A percentile compares a stretch with the other conserved stretches of the same genome.
Conservation (phyloP, 2,888 invertebrate genomes). For the Oeneis ivallda region DNA sequence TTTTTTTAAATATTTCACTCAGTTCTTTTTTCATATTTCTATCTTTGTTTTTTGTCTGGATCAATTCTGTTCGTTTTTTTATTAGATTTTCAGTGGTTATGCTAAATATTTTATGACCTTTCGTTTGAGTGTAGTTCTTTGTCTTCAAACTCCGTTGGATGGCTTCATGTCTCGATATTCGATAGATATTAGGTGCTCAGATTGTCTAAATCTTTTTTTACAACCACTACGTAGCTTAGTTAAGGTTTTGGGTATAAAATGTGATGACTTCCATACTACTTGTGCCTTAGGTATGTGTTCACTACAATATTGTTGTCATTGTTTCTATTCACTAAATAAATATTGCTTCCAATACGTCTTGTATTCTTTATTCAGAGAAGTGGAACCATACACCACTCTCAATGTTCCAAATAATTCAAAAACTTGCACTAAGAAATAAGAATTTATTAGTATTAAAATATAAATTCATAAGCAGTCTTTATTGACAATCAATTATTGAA, state of each 20-base stretch:
- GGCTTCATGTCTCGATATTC: not conserved
- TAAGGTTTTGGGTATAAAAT: not conserved
- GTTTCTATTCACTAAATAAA: constrained; percentile 46
- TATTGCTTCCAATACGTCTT: constrained; percentile 12
- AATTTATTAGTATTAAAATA: constrained; percentile 30
- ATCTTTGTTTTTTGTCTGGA: too few species aligned
- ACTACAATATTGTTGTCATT: constrained; percentile 54
- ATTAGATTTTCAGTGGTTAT: too few species aligned
- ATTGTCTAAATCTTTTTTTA: not conserved
- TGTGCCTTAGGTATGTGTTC: constrained; percentile 59
- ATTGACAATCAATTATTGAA: not conserved
- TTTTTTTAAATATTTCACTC: too few species aligned
- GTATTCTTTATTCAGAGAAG: constrained; percentile 7
- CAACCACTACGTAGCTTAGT: not conserved
- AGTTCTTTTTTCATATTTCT: too few species aligned
- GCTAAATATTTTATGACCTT: too few species aligned
- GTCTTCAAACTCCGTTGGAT: too few species aligned
- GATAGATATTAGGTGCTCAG: not conserved
- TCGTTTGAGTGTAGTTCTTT: too few species aligned
- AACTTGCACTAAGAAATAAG: constrained; percentile 1
- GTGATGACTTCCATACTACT: constrained; percentile 6
- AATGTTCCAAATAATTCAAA: not conserved
- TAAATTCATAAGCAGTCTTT: constrained; percentile 36
- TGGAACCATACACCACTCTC: not conserved
- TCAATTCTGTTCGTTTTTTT: too few species aligned